A percentile compares a stretch with the other conserved stretches of the same genome.
Evolutionary conservation across 2,888 invertebrate species (phyloP).

Genomic region (Drosophila cyrtoloma): DNA sequence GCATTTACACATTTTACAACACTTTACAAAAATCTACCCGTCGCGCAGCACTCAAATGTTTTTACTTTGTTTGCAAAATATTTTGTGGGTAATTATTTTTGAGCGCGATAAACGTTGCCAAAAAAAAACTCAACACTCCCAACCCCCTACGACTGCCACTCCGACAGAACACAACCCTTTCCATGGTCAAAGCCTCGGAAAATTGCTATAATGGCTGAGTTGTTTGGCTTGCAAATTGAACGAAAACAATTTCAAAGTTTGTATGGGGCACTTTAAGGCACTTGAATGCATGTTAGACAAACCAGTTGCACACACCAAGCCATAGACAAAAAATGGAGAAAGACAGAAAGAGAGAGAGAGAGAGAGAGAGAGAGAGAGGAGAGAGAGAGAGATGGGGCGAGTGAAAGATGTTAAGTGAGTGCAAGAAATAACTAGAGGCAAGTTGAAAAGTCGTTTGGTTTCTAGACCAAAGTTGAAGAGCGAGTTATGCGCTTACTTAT

Average conservation of each 20-base stretch:
- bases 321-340: neutral
- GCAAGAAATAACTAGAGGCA: slow-evolving; percentile 22
- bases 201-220: slow-evolving; percentile 68
- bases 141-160: neutral
- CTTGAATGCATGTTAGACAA: slow-evolving; percentile 59
- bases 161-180: neutral
- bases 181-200: slow-evolving; percentile 24
- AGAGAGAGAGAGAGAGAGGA: neutral
- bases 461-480: slow-evolving; percentile 31
- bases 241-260: slow-evolving; percentile 78
- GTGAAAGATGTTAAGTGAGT: slow-evolving; percentile 2
- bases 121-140: neutral
- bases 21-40: neutral
- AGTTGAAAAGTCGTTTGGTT: slow-evolving; percentile 39
- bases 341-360: neutral
- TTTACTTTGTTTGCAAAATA: neutral
- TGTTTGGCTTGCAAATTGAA: slow-evolving; percentile 78
- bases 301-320: slow-evolving; percentile 20
- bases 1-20: neutral
- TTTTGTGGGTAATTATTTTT: slow-evolving; percentile 43
- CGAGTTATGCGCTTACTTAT: slow-evolving; percentile 44
- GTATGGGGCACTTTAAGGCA: slow-evolving; percentile 60
- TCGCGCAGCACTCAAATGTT: neutral
- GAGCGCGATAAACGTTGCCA: slow-evolving; percentile 9
- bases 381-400: neutral